Base-by-base conservation (phyloP, 2,113 vertebrate species). In the Gobiocypris rarus region DNA sequence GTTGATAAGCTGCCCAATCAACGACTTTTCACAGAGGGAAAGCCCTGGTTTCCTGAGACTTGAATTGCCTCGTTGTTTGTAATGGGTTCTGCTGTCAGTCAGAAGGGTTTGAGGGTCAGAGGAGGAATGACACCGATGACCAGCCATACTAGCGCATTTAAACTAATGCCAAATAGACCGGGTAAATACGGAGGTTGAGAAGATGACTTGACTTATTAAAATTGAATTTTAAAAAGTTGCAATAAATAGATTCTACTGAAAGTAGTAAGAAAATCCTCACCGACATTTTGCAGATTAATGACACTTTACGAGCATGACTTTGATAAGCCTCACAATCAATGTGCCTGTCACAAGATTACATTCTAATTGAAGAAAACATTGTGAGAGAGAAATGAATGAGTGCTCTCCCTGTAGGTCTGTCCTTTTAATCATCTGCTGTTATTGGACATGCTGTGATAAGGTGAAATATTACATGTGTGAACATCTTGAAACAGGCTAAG, bases 1-100 rank as follows among this genome's bases (percentile, higher is more conserved):
- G 65, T 63, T 73, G 52, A 61, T 67, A 71, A 74, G 74, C 54
- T 2, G 4, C 54, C 15, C 65, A 45, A 86, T 86, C 83, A 80
- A 54, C 48, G 61, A 15, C 15, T 75, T 45, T 24, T 50, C 43
- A 31, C 58, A 4, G 41, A 85, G 31, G n/a, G 28, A 50, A 74
- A n/a, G 59, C 8, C 13, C 28, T 9, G 81, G 61, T 52, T n/a
- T 75, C 5, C 19, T 34, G 41, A 54, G 26, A 69, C 54, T 28
- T 22, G 4, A 59, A 52, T 59, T 38, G 43, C 13, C 24, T 75
- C 24, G 19, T 83, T 83, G 70, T 67, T 52, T 75, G 67, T 75
- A 79, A 83, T 48, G 24, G 17, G 54, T 52, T 75, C 48, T 43
- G 17, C 65, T 56, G 67, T 69, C 80, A 80, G 65, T 65, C 83